Evolutionary conservation across 2,113 vertebrate genomes (phyloP).

Genomic region (Protomyctophum bolini): DNA sequence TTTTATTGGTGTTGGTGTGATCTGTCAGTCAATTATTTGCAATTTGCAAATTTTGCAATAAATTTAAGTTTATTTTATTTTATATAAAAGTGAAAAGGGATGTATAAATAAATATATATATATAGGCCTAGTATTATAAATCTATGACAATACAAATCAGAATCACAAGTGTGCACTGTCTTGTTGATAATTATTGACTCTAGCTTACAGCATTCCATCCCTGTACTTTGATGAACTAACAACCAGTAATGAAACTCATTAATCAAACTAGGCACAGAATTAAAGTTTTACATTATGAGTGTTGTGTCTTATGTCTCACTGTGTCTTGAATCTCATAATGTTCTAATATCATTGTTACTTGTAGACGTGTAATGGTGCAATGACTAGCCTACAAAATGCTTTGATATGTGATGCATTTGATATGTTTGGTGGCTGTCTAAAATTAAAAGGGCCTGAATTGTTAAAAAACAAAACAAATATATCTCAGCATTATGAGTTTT

Average conservation of each 20-base stretch:
- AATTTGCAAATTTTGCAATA: conserved; percentile 59
- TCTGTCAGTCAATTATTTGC: conserved; percentile 38
- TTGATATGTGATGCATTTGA: background rate
- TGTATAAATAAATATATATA: conserved; percentile 16
- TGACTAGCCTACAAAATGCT: background rate
- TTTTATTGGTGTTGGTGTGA: conserved; percentile 19
- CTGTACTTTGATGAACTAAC: conserved; percentile 56
- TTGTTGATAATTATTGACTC: conserved; percentile 35
- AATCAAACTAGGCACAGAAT: conserved; percentile 63
- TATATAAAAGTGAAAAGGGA: conserved; percentile 51
- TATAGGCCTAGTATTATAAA: conserved; percentile 27
- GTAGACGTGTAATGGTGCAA: background rate
- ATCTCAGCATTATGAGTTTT: too few species aligned
- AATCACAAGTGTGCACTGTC: conserved; percentile 55
- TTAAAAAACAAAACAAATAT: background rate
- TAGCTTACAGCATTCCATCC: conserved; percentile 62
- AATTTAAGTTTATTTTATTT: conserved; percentile 59
- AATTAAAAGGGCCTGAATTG: background rate
- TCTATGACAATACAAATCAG: conserved; percentile 44
- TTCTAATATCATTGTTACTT: background rate
- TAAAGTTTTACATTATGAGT: conserved; percentile 73
- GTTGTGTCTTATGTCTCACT: background rate
- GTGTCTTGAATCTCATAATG: conserved; percentile 8
- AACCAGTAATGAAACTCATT: conserved; percentile 49
- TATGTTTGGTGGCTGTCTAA: background rate